These are phyloP conservation scores for Mobula birostris DNA, from an alignment of 2,113 vertebrate species.

Conservation along the genomic window DNA sequence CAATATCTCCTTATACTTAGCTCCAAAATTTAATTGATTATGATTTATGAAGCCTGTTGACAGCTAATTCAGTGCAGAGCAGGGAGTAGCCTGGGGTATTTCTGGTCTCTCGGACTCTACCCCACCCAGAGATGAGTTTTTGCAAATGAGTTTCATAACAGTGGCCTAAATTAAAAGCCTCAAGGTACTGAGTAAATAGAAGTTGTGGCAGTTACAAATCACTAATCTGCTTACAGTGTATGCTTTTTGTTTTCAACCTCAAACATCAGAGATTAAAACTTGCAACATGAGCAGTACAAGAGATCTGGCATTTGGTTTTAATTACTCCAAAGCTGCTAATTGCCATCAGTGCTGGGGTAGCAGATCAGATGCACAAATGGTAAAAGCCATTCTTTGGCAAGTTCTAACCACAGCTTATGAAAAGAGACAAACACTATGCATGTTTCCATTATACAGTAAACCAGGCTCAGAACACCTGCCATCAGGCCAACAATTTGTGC, in stretches of 20 bases:
- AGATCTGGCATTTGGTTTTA: not conserved
- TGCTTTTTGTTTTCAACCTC: not conserved
- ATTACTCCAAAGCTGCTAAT: not conserved
- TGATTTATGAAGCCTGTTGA: no score
- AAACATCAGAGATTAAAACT: not conserved
- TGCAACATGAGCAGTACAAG: not conserved
- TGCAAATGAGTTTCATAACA: no score
- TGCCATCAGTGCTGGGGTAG: not conserved
- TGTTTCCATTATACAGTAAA: not conserved
- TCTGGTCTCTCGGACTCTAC: no score
- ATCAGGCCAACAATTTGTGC: not conserved
- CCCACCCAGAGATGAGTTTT: no score
- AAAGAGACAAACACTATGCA: not conserved
- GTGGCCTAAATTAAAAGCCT: no score
- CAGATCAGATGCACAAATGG: not conserved
- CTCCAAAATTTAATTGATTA: no score
- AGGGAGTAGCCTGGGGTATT: no score
- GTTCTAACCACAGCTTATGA: not conserved
- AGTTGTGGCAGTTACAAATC: no score
- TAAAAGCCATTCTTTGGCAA: no score
- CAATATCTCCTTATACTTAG: no score
- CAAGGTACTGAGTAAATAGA: no score
- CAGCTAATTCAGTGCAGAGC: no score
- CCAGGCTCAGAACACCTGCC: not conserved
- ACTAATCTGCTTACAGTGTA: not conserved